Evolutionary conservation across 2,113 vertebrate species (phyloP), one percentile per base, ranked within the genome.

Genomic region (Pedionomus torquatus): DNA sequence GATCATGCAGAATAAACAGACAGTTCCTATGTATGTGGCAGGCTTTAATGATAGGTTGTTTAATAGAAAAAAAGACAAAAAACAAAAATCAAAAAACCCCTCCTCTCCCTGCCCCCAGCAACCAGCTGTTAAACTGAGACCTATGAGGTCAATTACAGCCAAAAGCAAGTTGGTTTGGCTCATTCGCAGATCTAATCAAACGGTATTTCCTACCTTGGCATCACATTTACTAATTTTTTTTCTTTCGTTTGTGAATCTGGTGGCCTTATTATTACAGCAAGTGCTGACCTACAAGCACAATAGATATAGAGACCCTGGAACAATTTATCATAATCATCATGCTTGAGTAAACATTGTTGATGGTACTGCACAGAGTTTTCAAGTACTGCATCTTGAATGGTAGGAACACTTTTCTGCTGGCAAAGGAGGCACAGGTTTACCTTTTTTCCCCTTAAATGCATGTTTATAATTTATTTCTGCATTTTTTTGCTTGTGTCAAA

Each of bases 271-370:
- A 26, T 81, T 90, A 28, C 51, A 90, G 75, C 49, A 76, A 94
- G 43, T 74, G 57, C 39, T 2, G 19, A 81, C 72, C 66, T 74
- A 71, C 30, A 63, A 70, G 44, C 60, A 94, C 76, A 83, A 78
- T 64, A 83, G 43, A 90, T 81, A 72, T 13, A 18, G 90, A 86
- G 49, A 91, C 70, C 23, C 75, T 55, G 33, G n/a, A 88, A 93
- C 68, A 83, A 63, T 94, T 87, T 88, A 51, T 92, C 58, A 39
- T 88, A 86, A 86, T 94, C 85, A 85, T 91, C 57, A 86, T 83
- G 95, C 85, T 93, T 81, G 33, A 3, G 24, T 86, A 92, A 95
- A 71, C 90, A 79, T 39, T 83, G 85, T 89, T 93, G 90, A 83
- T 86, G 64, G 33, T 86, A 79, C 24, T 93, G 43, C 79, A 75